These are phyloP conservation scores for Erpobdella octoculata DNA, from an alignment of 2,888 invertebrate species.

Conservation along the genomic window DNA sequence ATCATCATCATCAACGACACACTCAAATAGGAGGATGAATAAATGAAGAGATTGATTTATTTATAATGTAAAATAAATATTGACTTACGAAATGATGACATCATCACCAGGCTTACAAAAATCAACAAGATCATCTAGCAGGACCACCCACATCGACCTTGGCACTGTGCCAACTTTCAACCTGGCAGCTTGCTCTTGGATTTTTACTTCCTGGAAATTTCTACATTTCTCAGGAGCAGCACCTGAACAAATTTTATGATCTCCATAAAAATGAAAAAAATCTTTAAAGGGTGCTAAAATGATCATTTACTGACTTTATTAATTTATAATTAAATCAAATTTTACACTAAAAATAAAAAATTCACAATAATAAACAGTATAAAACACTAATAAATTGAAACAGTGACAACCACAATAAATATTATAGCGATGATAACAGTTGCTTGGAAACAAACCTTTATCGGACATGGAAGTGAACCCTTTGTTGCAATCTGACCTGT, in stretches of 20 bases:
- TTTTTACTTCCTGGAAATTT: constrained; percentile 57
- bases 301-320: too few species aligned
- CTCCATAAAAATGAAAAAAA: not conserved
- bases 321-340: too few species aligned
- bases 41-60: not conserved
- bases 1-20: too few species aligned
- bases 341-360: too few species aligned
- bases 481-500: constrained; percentile 53
- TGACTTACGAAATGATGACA: constrained; percentile 68
- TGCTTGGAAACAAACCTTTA: not conserved
- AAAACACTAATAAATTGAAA: too few species aligned
- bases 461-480: constrained; percentile 40
- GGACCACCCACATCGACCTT: constrained; percentile 66
- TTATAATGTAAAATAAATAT: not conserved
- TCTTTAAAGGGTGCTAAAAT: too few species aligned
- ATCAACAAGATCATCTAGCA: constrained; percentile 79
- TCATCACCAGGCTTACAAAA: constrained; percentile 80
- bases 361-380: too few species aligned
- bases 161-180: constrained; percentile 67
- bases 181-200: constrained; percentile 72
- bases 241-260: constrained; percentile 35
- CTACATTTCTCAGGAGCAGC: constrained; percentile 56
- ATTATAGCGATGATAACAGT: not conserved
- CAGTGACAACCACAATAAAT: too few species aligned
- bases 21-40: not conserved